Base-by-base conservation (phyloP, 2,888 invertebrate species). In the Luperina testacea region DNA sequence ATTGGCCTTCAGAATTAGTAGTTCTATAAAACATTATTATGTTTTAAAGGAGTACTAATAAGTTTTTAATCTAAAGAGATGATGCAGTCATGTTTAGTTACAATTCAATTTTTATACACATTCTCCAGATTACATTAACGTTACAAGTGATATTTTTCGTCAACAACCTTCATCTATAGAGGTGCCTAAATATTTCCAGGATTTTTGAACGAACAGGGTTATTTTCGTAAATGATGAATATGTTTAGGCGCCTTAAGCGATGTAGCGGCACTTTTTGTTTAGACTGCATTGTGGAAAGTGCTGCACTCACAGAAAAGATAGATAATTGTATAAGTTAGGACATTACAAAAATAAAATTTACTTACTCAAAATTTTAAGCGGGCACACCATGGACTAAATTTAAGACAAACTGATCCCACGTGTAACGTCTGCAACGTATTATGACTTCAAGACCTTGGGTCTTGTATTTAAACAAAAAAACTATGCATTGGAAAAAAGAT, bases 81-180 rank as follows among this genome's bases (percentile, higher is more conserved):
- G 84, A 75, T 65, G 75, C 71, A 84, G 86, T 86, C 86, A 84
- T 86, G 80, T 85, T 73, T 72, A 75, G 77, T 82, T 83, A 48
- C 24, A 73, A 79, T 72, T 77, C 63, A 67, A 81, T 69, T 74
- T 61, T 63, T 72, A 38, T 42, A 71, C 61, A 45, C n/a, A 61
- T 68, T 13, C 27, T 68, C 63, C 15, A 63, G n/a, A 73, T 67
- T 72, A 45, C 1, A 38, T 57, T 53, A 32, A 80, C 45, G 24
- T 63, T 59, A 17, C 32, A 70, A 53, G 38, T 71, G 17, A 71
- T 38, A 71, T 59, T 59, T n/a, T 71, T n/a, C 57, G 17, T n/a
- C 42, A 42, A 74, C 75, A 63, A 68, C 42, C 20, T 45, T 63
- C 48, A 61, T 67, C 48, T 63, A 59, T 59, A 63, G 24, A 57